A percentile compares a stretch with the other conserved stretches of the same genome.
These are phyloP conservation scores for Mormyrus hasselquistii DNA, from an alignment of 2,797 vertebrate species.

Conservation along the genomic window DNA sequence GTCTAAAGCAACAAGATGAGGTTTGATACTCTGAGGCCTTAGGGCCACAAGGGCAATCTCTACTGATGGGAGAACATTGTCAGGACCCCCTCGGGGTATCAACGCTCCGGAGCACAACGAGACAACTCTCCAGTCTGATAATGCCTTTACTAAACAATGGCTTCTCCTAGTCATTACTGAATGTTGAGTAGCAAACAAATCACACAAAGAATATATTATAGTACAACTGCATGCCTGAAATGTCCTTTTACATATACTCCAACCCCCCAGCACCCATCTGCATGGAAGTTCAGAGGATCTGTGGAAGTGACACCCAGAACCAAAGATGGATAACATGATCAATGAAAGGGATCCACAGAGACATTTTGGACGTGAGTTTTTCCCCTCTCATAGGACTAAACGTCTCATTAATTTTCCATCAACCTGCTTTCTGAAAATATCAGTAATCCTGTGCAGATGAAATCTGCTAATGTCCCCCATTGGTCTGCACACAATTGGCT, in stretches of 20 bases:
- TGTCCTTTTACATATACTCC: neutral
- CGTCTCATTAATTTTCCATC: conserved; percentile 45
- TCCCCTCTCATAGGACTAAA: conserved; percentile 38
- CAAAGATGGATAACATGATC: neutral
- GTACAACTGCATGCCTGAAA: neutral
- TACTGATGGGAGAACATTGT: conserved; percentile 2
- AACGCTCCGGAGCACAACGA: neutral
- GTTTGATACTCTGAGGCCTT: conserved; percentile 25
- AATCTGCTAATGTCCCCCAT: conserved; percentile 57
- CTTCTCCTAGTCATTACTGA: neutral
- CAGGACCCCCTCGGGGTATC: neutral
- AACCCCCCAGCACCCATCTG: neutral
- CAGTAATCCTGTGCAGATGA: conserved; percentile 53
- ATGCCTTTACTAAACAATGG: neutral
- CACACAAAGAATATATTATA: neutral
- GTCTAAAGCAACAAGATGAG: conserved; percentile 44
- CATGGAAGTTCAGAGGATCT: neutral
- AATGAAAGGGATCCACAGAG: conserved; percentile 29
- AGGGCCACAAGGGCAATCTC: neutral
- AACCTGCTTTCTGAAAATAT: conserved; percentile 49
- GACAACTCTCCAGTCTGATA: neutral
- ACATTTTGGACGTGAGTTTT: conserved; percentile 43
- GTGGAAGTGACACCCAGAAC: neutral
- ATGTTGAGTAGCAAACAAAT: neutral
- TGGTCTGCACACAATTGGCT: conserved; percentile 48